phyloP scores from a whole-genome alignment of 2,113 vertebrate species.

The Okapia johnstoni region DNA sequence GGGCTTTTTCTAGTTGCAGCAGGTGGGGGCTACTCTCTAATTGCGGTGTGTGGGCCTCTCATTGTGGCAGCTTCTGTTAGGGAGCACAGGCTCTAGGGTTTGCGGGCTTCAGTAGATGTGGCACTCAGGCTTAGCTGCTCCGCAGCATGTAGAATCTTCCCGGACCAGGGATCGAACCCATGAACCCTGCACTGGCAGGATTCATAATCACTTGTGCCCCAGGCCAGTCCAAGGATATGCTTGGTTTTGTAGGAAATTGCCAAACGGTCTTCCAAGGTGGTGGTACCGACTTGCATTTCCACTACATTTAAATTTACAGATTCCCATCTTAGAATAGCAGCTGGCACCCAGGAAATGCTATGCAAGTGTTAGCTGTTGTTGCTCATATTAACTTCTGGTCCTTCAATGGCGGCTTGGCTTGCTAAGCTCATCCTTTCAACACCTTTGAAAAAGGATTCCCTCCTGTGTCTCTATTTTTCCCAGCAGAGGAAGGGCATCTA shows the following conservation, averaged over 20 bases:
- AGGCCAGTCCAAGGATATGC: neutral
- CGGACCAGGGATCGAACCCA: neutral
- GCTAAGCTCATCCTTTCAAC: neutral
- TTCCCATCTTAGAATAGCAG: neutral
- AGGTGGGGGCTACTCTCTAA: neutral
- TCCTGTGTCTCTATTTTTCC: neutral
- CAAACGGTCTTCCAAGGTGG: neutral
- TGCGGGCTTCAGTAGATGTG: neutral
- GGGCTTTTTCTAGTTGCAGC: neutral
- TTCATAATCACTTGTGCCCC: neutral
- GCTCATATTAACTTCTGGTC: neutral
- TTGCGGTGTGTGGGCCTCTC: neutral
- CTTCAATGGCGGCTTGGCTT: neutral
- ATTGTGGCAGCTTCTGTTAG: rapidly evolving
- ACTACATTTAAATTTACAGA: neutral
- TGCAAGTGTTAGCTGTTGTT: neutral
- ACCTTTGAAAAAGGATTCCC: neutral
- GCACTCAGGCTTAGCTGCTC: neutral
- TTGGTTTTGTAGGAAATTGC: neutral
- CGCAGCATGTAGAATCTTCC: neutral
- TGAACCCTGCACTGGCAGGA: neutral
- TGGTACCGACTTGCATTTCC: neutral
- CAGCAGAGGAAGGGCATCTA: neutral
- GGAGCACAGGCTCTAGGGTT: neutral
- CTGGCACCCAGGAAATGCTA: neutral